Percentiles rank a stretch among this genome's conserved stretches.
Evolutionary conservation across 2,797 vertebrate species (phyloP).

Genomic region (Poeciliopsis gracilis): DNA sequence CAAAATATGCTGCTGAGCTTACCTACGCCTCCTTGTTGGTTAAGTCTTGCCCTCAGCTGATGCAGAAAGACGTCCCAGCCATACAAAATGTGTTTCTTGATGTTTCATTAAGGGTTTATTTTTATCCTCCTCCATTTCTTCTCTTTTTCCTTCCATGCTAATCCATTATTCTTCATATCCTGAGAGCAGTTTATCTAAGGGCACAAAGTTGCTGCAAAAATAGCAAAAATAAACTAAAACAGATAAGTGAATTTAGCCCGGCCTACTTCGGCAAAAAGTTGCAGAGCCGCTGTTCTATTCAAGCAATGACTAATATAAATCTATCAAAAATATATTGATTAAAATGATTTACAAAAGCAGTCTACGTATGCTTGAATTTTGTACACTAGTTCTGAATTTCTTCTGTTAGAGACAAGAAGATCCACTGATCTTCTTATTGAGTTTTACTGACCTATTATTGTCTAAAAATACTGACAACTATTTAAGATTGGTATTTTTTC

Average conservation of each 20-base stretch:
- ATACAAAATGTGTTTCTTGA: slow-evolving; percentile 25
- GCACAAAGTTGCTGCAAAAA: slow-evolving; percentile 34
- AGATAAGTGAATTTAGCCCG: slow-evolving; percentile 50
- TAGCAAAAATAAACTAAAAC: slow-evolving; percentile 39
- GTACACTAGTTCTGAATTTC: background rate
- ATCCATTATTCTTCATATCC: slow-evolving; percentile 20
- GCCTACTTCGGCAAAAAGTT: slow-evolving; percentile 10
- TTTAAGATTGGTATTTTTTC: background rate
- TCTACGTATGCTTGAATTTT: background rate
- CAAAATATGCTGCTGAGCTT: slow-evolving; percentile 16
- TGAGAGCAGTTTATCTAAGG: slow-evolving; percentile 35
- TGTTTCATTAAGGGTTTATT: slow-evolving; percentile 28
- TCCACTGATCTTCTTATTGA: background rate
- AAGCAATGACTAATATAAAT: background rate
- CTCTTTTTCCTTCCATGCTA: slow-evolving; percentile 24
- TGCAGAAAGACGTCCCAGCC: slow-evolving; percentile 18
- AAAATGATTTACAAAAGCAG: background rate
- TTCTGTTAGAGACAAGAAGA: background rate
- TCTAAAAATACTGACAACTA: background rate
- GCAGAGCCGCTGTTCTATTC: background rate
- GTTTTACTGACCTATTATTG: too few relatives aligned
- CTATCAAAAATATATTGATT: background rate
- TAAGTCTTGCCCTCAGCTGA: background rate
- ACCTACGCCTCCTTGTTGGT: slow-evolving; percentile 8
- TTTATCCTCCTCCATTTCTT: slow-evolving; percentile 17